These are phyloP conservation scores for Lasaia peninsularis DNA, from an alignment of 1,140 invertebrate genomes.

Conservation along the genomic window DNA sequence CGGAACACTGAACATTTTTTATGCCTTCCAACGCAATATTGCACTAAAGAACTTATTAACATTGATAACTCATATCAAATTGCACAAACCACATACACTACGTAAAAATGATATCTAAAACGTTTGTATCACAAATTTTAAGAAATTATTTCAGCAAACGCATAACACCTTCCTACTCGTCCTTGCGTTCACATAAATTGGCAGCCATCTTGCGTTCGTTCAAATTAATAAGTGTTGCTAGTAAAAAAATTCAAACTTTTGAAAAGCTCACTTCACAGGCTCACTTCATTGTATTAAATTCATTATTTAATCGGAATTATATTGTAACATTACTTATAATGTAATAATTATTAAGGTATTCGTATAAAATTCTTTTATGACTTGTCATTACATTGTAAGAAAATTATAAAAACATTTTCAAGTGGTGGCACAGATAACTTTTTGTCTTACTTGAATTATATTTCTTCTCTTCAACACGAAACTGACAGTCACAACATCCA, in stretches of 20 bases:
- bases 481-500: too few species aligned
- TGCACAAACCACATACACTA: slow-evolving; percentile 65
- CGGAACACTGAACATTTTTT: slow-evolving; percentile 70
- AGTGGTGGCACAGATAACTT: too few species aligned
- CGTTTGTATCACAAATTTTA: slow-evolving; percentile 63
- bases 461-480: too few species aligned
- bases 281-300: too few species aligned
- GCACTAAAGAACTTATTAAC: slow-evolving; percentile 61
- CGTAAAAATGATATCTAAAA: slow-evolving; percentile 49
- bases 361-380: too few species aligned
- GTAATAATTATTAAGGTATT: too few species aligned
- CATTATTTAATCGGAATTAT: too few species aligned
- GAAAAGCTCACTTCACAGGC: neutral
- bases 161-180: slow-evolving; percentile 68
- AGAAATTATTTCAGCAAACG: slow-evolving; percentile 54
- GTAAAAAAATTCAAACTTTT: slow-evolving; percentile 22
- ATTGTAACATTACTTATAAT: too few species aligned
- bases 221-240: slow-evolving; percentile 53
- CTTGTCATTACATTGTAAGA: too few species aligned
- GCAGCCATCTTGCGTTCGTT: slow-evolving; percentile 73
- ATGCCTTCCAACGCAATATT: slow-evolving; percentile 63
- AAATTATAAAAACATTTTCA: too few species aligned
- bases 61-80: slow-evolving; percentile 68
- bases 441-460: too few species aligned
- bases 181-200: slow-evolving; percentile 74